Evolutionary conservation across 2,797 vertebrate genomes (phyloP).

Genomic region (Acrossocheilus wenchowensis): DNA sequence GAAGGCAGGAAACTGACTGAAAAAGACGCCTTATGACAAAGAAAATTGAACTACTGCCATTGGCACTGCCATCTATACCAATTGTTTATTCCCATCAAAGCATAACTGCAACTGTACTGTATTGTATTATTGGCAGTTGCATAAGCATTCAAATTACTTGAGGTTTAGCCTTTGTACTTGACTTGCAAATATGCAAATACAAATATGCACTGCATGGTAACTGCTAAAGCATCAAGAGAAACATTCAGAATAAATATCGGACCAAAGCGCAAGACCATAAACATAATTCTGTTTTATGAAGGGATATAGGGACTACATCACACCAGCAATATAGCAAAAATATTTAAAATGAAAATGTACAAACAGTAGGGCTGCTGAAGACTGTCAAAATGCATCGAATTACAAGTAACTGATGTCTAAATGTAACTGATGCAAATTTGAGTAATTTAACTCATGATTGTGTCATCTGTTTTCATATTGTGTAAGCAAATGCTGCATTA

Average conservation of each 20-base stretch:
- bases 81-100: not conserved
- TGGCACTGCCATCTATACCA: slow-evolving; percentile 13
- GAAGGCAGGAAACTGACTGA: not conserved
- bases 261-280: slow-evolving; percentile 22
- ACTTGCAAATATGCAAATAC: slow-evolving; percentile 40
- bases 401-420: not conserved
- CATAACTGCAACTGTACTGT: not conserved
- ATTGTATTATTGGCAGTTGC: slow-evolving; percentile 14
- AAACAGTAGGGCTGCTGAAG: slow-evolving; percentile 14
- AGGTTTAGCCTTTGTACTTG: slow-evolving; percentile 37
- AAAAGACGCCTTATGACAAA: slow-evolving; percentile 14
- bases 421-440: not conserved
- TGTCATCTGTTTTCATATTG: slow-evolving; percentile 12
- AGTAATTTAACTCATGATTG: not conserved
- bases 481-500: slow-evolving; percentile 12
- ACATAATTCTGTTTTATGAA: not conserved
- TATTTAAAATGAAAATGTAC: not conserved
- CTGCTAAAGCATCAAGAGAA: slow-evolving; percentile 29
- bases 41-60: slow-evolving; percentile 6
- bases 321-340: slow-evolving; percentile 21
- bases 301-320: not conserved
- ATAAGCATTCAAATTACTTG: slow-evolving; percentile 18
- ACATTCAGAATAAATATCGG: not conserved
- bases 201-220: slow-evolving; percentile 41
- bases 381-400: slow-evolving; percentile 10